Conservation (phyloP, 2,797 vertebrate species). For the Cossypha polioptera region DNA sequence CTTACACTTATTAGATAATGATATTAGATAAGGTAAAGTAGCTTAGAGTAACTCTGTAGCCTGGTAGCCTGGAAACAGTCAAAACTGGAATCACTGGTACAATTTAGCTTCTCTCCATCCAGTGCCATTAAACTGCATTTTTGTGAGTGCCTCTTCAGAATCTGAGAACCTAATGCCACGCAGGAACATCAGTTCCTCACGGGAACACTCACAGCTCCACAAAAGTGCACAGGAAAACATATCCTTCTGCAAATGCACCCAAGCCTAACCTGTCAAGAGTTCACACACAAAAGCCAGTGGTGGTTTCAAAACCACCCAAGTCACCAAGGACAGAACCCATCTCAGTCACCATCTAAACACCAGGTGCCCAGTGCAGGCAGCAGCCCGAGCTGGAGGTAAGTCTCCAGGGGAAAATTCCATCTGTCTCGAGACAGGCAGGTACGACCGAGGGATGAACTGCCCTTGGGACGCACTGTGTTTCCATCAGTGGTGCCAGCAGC, state of each 20-base stretch:
- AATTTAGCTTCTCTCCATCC: not conserved
- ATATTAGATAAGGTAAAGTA: not conserved
- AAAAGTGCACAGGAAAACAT: not conserved
- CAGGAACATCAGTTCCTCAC: not conserved
- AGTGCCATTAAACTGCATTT: not conserved
- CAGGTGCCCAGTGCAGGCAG: not conserved
- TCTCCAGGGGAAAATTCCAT: not conserved
- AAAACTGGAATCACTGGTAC: not conserved
- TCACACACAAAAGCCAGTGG: not conserved
- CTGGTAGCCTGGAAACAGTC: not conserved
- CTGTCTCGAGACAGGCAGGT: not conserved
- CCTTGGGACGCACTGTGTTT: not conserved
- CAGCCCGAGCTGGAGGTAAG: not conserved
- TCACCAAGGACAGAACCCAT: not conserved
- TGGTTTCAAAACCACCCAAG: not conserved
- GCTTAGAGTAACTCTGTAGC: not conserved
- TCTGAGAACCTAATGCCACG: not conserved
- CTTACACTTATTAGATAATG: not conserved
- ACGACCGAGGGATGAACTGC: not conserved
- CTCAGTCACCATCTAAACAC: not conserved
- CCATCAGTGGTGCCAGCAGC: not conserved
- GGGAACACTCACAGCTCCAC: not conserved
- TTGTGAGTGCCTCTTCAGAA: not conserved
- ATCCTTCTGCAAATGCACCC: not conserved
- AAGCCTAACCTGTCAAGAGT: not conserved